phyloP scores from a whole-genome alignment of 2,113 vertebrate genomes.

The Microcebus griseorufus region DNA sequence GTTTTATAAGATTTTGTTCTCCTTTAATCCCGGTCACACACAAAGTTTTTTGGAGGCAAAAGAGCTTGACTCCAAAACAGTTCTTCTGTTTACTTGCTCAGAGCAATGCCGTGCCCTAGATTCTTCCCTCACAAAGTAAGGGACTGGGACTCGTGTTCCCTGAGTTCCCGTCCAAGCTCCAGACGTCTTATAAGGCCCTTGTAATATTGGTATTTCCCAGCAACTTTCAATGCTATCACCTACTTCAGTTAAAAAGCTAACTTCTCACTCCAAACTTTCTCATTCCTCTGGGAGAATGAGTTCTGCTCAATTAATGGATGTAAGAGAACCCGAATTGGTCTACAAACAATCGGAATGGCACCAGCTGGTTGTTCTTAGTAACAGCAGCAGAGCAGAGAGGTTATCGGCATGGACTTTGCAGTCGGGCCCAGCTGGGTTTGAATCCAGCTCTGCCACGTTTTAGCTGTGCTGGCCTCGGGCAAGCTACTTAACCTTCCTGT shows the following conservation, averaged over 20 bases:
- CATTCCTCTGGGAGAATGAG: background rate
- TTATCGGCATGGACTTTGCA: fast-evolving
- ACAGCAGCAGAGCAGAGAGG: fast-evolving
- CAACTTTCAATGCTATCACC: background rate
- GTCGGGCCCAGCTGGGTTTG: background rate
- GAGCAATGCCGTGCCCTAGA: slow-evolving; percentile 21
- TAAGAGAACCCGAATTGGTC: background rate
- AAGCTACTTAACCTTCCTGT: background rate
- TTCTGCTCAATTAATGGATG: background rate
- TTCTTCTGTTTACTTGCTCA: slow-evolving; percentile 18
- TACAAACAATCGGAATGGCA: background rate
- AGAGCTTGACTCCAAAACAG: background rate
- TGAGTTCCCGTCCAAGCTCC: background rate
- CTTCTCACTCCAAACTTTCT: background rate
- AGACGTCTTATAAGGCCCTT: background rate
- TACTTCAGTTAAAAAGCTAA: background rate
- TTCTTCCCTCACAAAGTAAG: background rate
- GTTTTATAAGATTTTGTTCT: background rate
- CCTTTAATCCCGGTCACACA: background rate
- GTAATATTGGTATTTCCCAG: background rate
- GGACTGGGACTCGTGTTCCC: background rate
- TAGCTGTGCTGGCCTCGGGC: too few species aligned
- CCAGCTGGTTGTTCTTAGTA: background rate
- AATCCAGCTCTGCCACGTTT: background rate
- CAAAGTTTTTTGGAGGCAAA: background rate